Conservation (phyloP, 2,888 invertebrate species). For the Aphidius colemani region DNA sequence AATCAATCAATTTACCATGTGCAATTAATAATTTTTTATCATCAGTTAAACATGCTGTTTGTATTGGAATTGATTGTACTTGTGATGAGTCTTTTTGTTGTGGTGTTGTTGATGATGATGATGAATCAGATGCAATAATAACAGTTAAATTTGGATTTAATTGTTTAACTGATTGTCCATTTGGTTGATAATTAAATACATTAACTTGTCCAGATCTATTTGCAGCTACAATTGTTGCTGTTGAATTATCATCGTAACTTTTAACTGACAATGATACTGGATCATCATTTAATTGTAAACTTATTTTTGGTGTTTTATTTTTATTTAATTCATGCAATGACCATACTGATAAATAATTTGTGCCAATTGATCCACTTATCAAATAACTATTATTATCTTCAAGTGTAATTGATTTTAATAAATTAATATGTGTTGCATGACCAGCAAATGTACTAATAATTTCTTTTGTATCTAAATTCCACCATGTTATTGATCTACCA, state of each 20-base stretch:
- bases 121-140: conserved; percentile 65
- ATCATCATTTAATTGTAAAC: conserved; percentile 73
- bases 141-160: conserved; percentile 69
- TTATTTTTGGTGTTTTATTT: conserved; percentile 64
- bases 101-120: conserved; percentile 60
- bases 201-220: conserved; percentile 81
- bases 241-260: conserved; percentile 61
- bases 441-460: conserved; percentile 69
- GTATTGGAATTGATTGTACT: conserved; percentile 65
- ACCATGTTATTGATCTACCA: conserved; percentile 65
- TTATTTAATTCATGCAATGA: conserved; percentile 59
- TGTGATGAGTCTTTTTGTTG: conserved; percentile 54
- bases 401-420: conserved; percentile 56
- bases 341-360: conserved; percentile 63
- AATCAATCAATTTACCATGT: conserved; percentile 46
- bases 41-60: conserved; percentile 55
- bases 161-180: conserved; percentile 72
- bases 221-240: conserved; percentile 63
- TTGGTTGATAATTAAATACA: conserved; percentile 76
- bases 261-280: conserved; percentile 63
- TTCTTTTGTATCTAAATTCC: conserved; percentile 67
- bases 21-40: conserved; percentile 49
- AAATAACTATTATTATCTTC: conserved; percentile 55
- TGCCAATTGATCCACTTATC: conserved; percentile 61
- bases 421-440: conserved; percentile 66